Base-by-base conservation (phyloP, 2,113 vertebrate genomes). In the Actenoides lindsayi region DNA sequence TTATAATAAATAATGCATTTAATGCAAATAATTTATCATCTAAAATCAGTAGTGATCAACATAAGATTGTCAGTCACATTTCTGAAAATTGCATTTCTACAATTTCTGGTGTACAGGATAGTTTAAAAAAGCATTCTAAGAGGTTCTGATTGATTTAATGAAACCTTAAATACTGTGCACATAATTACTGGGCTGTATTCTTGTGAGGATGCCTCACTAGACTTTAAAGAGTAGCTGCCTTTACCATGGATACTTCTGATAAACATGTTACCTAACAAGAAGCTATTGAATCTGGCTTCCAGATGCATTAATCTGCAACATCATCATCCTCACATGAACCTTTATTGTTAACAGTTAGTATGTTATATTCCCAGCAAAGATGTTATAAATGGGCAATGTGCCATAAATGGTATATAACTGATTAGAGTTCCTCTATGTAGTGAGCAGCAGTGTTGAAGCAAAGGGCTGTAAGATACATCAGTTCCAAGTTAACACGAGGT, bases 1-100 rank as follows among this genome's bases (percentile, higher is more conserved):
- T 88, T 85, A 27, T 80, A 69, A 77, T 92, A 92, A 95, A 94
- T 94, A 94, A 78, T 90, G 39, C 30, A 88, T 88, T 96, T 89
- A 92, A 62, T 70, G 67, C 67, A 75, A 96, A 82, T 85, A 83
- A 93, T 93, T 57, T 71, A 76, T 94, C 27, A 21, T 59, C 75
- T 62, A 94, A 92, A 96, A 71, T 71, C 37, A 93, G 68, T 48
- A 7, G 11, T 62, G 30, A 68, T 89, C 77, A 89, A 83, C 23
- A 5, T 68, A 44, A 79, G 12, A 77, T 80, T 35, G 10, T 70
- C 90, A 50, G 67, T 90, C 92, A 74, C 21, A 9, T 80, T 87
- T 91, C 62, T 87, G 59, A 60, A 62, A 85, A 78, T 57, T 74
- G 1, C 68, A 57, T 69, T 88, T 83, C 50, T 75, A 14, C 50